A percentile compares a stretch with the other conserved stretches of the same genome.
These are phyloP conservation scores for Malaclemys terrapin DNA, from an alignment of 2,113 vertebrate species.

Conservation along the genomic window DNA sequence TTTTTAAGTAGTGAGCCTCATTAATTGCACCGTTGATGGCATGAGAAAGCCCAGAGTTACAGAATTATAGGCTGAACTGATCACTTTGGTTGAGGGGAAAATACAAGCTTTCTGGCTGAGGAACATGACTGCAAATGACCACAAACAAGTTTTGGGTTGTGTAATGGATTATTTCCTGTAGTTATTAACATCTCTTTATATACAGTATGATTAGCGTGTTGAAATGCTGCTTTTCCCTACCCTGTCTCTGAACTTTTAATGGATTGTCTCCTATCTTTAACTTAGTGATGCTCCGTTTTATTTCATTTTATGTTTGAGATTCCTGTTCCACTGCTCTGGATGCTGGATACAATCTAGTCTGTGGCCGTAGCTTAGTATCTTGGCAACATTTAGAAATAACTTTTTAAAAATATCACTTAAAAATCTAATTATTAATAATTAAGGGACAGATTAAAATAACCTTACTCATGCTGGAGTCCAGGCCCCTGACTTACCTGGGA, in stretches of 20 bases:
- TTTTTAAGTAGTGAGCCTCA: conserved; percentile 7
- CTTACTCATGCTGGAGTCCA: background rate
- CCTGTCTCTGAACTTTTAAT: background rate
- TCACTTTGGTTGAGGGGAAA: background rate
- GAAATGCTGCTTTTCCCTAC: background rate
- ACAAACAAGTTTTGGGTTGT: background rate
- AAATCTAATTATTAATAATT: background rate
- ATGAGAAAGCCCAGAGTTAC: background rate
- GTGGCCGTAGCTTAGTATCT: background rate
- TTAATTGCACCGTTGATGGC: background rate
- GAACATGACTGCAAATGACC: background rate
- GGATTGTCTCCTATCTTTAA: background rate
- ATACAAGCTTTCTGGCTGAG: background rate
- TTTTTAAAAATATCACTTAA: background rate
- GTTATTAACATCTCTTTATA: background rate
- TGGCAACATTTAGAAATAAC: background rate
- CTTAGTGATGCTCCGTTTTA: background rate
- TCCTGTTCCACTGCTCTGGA: background rate
- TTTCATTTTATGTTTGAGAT: background rate
- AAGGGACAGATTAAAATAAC: background rate
- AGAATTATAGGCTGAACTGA: background rate
- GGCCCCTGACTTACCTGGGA: background rate
- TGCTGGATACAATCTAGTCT: background rate
- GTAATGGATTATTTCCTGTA: background rate
- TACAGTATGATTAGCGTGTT: too few species aligned